Evolutionary conservation across 2,113 vertebrate genomes (phyloP).

Genomic region (Gallinago undulata): DNA sequence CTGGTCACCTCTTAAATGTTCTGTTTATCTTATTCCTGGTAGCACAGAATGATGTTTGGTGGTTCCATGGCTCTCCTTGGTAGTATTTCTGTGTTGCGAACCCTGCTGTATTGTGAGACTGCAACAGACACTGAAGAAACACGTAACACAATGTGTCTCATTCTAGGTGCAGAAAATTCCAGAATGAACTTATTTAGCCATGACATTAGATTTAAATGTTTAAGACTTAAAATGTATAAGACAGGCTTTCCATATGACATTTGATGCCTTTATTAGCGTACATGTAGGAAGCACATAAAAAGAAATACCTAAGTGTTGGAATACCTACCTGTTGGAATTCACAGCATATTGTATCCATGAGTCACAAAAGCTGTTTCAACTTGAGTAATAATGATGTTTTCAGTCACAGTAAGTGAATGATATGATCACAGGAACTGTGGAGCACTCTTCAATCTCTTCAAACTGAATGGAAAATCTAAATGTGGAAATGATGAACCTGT

Average conservation of each 20-base stretch:
- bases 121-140: background rate
- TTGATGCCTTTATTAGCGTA: background rate
- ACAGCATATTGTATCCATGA: background rate
- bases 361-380: background rate
- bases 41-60: background rate
- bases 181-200: background rate
- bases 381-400: background rate
- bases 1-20: background rate
- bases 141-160: background rate
- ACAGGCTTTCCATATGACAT: background rate
- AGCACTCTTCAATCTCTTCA: background rate
- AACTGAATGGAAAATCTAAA: background rate
- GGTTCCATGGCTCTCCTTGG: background rate
- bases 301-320: background rate
- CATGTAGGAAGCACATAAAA: background rate
- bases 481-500: background rate
- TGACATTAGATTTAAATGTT: background rate
- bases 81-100: background rate
- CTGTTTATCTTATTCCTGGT: background rate
- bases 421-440: background rate
- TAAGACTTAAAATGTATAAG: background rate
- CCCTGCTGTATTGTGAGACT: background rate
- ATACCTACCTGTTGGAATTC: background rate
- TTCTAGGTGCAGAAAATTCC: background rate
- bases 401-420: background rate